Base-by-base conservation (phyloP, 2,888 invertebrate genomes). In the Heliconius cydno region DNA sequence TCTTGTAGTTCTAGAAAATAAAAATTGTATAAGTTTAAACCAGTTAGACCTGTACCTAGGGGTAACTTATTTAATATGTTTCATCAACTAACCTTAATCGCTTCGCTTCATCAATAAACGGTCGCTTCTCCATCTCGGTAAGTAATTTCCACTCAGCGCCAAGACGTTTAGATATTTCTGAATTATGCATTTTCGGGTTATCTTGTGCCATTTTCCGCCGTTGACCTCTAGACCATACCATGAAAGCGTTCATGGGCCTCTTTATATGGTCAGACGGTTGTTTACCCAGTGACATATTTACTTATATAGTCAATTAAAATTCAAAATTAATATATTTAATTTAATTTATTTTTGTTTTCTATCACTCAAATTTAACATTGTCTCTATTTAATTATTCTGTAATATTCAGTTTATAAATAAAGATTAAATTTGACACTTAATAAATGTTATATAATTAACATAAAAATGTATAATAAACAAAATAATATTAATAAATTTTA, bases 131-230 rank as follows among this genome's bases (percentile, higher is more conserved):
- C 89, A 96, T 96, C 90, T 98, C 98, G 63, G 97, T 97, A 79
- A 98, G 95, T 85, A 98, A 94, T 90, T 98, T 98, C 98, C 98
- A 98, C 90, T 98, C 98, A 0, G 98, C 98, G 0, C 97, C 97
- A 60, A 98, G 95, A 83, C 98, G 93, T 90, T 98, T 98, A 79
- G 97, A 97, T 85, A 98, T 98, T 92, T 98, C 98, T 0, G 98
- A 98, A 90, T 98, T 98, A 94, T 98, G 98, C 98, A 98, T 98
- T 92, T 98, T 98, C 0, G 98, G 98, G 90, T 98, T 98, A 86
- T 98, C 98, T 89, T 98, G 98, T 0, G 98, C 98, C 97, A 98
- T 98, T 94, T 98, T 98, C 84, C 98, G 94, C 80, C 98, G 92
- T 90, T 98, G 98, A 10, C 98, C 98, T 57, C 98, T 94, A 2